phyloP scores from a whole-genome alignment of 2,888 invertebrate genomes.

The Nudaria mundana region DNA sequence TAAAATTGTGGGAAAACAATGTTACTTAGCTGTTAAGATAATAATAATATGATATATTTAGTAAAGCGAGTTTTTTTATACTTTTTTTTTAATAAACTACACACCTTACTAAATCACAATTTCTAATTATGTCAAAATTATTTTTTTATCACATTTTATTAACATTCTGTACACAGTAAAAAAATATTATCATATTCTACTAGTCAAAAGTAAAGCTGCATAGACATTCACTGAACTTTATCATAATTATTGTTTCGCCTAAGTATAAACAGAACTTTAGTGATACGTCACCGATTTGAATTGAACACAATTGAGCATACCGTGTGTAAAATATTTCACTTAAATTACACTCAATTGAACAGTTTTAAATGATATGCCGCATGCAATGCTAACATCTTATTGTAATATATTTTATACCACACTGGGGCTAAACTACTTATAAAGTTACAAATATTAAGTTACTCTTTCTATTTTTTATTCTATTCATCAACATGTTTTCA shows the following conservation, averaged over 20 bases:
- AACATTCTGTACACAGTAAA: conserved; percentile 79
- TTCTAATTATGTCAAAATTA: conserved; percentile 77
- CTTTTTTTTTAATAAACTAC: conserved; percentile 66
- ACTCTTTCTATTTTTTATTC: conserved; percentile 55
- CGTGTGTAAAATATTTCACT: conserved; percentile 22
- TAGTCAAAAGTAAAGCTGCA: conserved; percentile 71
- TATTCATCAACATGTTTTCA: conserved; percentile 60
- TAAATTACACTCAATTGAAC: conserved; percentile 33
- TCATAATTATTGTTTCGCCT: conserved; percentile 33
- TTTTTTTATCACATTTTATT: conserved; percentile 80
- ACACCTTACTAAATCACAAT: conserved; percentile 79
- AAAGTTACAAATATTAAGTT: conserved; percentile 58
- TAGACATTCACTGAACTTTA: conserved; percentile 40
- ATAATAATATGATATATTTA: conserved; percentile 55
- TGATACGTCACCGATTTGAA: conserved; percentile 31
- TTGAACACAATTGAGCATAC: conserved; percentile 35
- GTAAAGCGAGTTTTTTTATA: conserved; percentile 70
- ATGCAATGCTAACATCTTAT: conserved; percentile 37
- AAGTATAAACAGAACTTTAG: conserved; percentile 36
- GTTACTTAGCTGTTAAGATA: conserved; percentile 62
- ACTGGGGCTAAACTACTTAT: conserved; percentile 55
- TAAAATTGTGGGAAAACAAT: conserved; percentile 73
- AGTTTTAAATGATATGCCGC: conserved; percentile 45
- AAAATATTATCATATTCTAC: conserved; percentile 75
- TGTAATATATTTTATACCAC: conserved; percentile 39